Evolutionary conservation across 2,113 vertebrate genomes (phyloP).

Genomic region (Girardinichthys multiradiatus): DNA sequence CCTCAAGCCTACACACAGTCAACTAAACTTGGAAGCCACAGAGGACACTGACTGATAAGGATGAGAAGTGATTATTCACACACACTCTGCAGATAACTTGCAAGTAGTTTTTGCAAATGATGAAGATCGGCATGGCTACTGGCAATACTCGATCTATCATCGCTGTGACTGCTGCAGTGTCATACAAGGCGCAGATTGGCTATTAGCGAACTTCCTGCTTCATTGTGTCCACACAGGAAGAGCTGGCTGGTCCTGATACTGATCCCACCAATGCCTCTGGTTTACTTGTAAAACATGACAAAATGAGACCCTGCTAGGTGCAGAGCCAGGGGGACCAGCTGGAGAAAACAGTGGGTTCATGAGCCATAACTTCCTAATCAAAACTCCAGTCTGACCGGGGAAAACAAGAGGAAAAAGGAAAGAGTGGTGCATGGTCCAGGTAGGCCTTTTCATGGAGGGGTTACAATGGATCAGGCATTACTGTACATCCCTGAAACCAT

Average conservation of each 20-base stretch:
- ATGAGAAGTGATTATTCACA: constrained; percentile 40
- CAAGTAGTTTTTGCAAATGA: constrained; percentile 15
- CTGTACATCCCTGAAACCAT: constrained; percentile 38
- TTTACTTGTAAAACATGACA: constrained; percentile 56
- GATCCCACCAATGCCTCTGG: constrained; percentile 65
- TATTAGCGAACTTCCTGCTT: constrained; percentile 80
- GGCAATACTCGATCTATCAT: constrained; percentile 45
- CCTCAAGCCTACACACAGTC: constrained; percentile 10
- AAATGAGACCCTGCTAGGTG: constrained; percentile 45
- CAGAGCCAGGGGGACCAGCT: constrained; percentile 30
- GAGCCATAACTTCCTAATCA: constrained; percentile 76
- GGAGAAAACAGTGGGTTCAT: constrained; percentile 65
- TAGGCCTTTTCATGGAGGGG: constrained; percentile 38
- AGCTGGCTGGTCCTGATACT: constrained; percentile 79
- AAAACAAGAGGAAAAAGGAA: constrained; percentile 72
- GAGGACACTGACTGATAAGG: constrained; percentile 26
- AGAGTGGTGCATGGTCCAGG: constrained; percentile 54
- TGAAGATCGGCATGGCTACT: constrained; percentile 29
- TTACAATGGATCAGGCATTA: constrained; percentile 39
- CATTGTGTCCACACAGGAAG: constrained; percentile 81
- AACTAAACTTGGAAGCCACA: constrained; percentile 38
- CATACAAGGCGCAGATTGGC: constrained; percentile 45
- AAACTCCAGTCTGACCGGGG: constrained; percentile 58
- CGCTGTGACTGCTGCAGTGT: constrained; percentile 31
- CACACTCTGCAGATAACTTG: constrained; percentile 30